A percentile compares a stretch with the other conserved stretches of the same genome.
Evolutionary conservation across 2,797 vertebrate species (phyloP).

Genomic region (Poeciliopsis paucimaculata): DNA sequence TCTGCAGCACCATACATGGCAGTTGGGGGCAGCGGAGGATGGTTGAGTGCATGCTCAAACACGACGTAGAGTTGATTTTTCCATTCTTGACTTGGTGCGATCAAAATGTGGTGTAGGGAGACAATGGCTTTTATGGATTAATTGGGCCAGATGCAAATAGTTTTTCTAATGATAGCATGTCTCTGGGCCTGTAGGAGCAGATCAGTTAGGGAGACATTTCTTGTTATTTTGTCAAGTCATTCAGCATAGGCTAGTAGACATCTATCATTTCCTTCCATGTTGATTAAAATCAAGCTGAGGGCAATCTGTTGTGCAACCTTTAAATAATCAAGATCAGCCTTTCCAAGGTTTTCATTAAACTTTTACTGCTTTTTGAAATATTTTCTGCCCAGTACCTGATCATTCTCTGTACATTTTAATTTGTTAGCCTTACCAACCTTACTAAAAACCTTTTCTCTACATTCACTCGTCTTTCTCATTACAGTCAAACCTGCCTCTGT

Average conservation of each 20-base stretch:
- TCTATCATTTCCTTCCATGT: background rate
- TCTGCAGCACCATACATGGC: slow-evolving; percentile 75
- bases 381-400: background rate
- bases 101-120: slow-evolving; percentile 55
- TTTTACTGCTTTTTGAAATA: background rate
- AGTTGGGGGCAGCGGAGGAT: slow-evolving; percentile 44
- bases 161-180: background rate
- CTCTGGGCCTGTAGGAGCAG: background rate
- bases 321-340: background rate
- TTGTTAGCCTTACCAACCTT: background rate
- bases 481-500: background rate
- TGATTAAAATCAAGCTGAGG: background rate
- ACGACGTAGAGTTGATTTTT: slow-evolving; percentile 56
- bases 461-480: background rate
- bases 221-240: slow-evolving; percentile 16
- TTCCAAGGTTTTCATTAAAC: background rate
- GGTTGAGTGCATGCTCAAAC: slow-evolving; percentile 57
- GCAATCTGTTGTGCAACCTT: background rate
- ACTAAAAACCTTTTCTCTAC: background rate
- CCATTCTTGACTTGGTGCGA: slow-evolving; percentile 49
- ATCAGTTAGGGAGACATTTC: background rate
- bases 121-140: slow-evolving; percentile 32
- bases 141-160: slow-evolving; percentile 11
- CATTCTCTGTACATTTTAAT: background rate
- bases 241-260: background rate